Evolutionary conservation across 2,888 invertebrate genomes (phyloP), one percentile per base, ranked within the genome.

Genomic region (Macaria liturata): DNA sequence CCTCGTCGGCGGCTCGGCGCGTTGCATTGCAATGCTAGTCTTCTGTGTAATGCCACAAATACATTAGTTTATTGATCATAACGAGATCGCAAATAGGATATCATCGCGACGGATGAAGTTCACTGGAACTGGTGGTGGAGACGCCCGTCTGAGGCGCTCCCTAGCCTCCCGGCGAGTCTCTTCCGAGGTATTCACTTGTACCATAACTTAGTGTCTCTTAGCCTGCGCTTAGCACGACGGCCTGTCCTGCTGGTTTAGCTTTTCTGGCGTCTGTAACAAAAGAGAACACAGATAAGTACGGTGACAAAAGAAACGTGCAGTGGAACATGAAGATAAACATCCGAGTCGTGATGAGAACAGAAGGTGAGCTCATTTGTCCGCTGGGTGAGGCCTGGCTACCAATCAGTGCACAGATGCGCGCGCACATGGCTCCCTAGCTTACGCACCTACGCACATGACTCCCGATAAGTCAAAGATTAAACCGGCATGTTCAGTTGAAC

Each of bases 251-350:
- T 93, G 93, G 72, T 93, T 93, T 75, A 94, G 90, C 81, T 94
- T 94, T 79, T 94, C 94, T 71, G 93, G 92, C 68, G 92, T 93
- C 94, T 94, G 94, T 77, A 94, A 94, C 90, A 93, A 93, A 73
- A 66, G 68, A 73, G 78, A 80, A 74, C 70, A 50, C 54, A 66
- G 44, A 67, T 86, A 64, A 86, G 79, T n/a, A 46, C 32, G 34
- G 9, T 61, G 49, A 49, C 32, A 59, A 59, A 52, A 56, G 46
- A 54, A 50, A 44, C 32, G 44, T 4, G 9, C 20, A 30, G 8
- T 32, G 34, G 5, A 63, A 60, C 63, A 65, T 66, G 32, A 31
- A 34, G 34, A 71, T 71, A 65, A 66, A 67, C 68, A 72, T 67
- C 69, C 65, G 52, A 64, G 69, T 70, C 66, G 61, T 69, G 61